A percentile compares a stretch with the other conserved stretches of the same genome.
Evolutionary conservation across 1,140 invertebrate species (phyloP).

Genomic region (Pseudomyrmex flavicornis): DNA sequence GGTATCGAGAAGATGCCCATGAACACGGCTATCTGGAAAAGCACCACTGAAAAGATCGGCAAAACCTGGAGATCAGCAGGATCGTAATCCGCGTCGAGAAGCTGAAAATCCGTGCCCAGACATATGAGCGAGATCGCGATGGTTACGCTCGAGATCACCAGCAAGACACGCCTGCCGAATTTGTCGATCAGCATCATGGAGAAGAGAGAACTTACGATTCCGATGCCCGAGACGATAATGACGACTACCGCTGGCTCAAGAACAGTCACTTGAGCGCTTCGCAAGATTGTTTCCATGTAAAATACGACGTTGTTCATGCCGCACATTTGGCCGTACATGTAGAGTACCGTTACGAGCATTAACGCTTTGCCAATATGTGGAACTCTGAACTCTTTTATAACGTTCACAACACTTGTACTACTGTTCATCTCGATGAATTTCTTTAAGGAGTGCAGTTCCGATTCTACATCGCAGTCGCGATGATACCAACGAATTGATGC

Average conservation of each 20-base stretch:
- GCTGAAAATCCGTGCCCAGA: constrained; percentile 60
- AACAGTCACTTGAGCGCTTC: constrained; percentile 81
- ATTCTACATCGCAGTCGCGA: constrained; percentile 85
- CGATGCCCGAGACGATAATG: constrained; percentile 88
- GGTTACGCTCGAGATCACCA: constrained; percentile 87
- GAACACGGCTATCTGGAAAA: constrained; percentile 82
- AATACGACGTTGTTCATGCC: constrained; percentile 91
- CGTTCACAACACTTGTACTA: constrained; percentile 78
- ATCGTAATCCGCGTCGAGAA: constrained; percentile 57
- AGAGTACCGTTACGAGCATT: constrained; percentile 87
- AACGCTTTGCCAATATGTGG: constrained; percentile 87
- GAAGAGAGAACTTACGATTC: constrained; percentile 86
- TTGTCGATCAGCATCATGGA: constrained; percentile 89
- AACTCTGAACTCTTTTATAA: constrained; percentile 84
- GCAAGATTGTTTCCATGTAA: constrained; percentile 91
- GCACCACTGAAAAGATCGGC: constrained; percentile 57
- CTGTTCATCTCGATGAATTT: constrained; percentile 84
- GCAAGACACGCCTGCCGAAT: constrained; percentile 88
- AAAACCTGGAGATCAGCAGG: constrained; percentile 36
- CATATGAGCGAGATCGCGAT: constrained; percentile 83
- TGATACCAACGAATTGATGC: constrained; percentile 87
- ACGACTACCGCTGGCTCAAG: constrained; percentile 84
- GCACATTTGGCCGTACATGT: constrained; percentile 90
- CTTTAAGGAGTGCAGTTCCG: constrained; percentile 87
- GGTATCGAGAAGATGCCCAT: constrained; percentile 90